Evolutionary conservation across 2,888 invertebrate species (phyloP).

Genomic region (Tachina grossa): DNA sequence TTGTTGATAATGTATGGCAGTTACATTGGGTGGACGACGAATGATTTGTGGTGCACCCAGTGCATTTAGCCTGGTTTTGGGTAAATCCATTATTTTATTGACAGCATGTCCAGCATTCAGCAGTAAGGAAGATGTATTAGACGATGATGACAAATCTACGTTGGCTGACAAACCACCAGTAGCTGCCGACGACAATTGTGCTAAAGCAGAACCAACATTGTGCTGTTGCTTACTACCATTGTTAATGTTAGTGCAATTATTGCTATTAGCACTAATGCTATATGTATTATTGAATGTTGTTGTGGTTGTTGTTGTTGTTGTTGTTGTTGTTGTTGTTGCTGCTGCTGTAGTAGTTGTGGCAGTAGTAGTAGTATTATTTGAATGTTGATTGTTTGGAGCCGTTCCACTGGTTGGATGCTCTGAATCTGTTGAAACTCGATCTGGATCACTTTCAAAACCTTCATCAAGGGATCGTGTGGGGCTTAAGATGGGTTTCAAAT

Average conservation of each 20-base stretch:
- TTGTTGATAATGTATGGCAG: constrained; percentile 58
- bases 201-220: constrained; percentile 79
- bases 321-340: constrained; percentile 47
- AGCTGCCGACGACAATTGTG: constrained; percentile 81
- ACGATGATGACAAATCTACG: constrained; percentile 72
- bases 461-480: constrained; percentile 83
- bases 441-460: constrained; percentile 83
- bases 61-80: constrained; percentile 74
- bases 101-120: constrained; percentile 69
- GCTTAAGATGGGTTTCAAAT: constrained; percentile 82
- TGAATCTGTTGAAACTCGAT: constrained; percentile 83
- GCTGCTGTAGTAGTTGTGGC: constrained; percentile 29
- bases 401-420: constrained; percentile 80
- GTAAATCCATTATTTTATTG: constrained; percentile 68
- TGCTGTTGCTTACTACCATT: constrained; percentile 63
- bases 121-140: constrained; percentile 70
- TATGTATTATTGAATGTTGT: constrained; percentile 40
- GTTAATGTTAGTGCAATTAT: constrained; percentile 28
- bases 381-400: constrained; percentile 68
- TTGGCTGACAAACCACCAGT: constrained; percentile 77
- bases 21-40: constrained; percentile 75
- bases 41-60: constrained; percentile 81
- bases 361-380: constrained; percentile 48
- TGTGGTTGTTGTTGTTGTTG: no score
- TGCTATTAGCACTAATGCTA: constrained; percentile 45